Conservation (phyloP, 2,888 invertebrate genomes). For the Tenthredo livida region DNA sequence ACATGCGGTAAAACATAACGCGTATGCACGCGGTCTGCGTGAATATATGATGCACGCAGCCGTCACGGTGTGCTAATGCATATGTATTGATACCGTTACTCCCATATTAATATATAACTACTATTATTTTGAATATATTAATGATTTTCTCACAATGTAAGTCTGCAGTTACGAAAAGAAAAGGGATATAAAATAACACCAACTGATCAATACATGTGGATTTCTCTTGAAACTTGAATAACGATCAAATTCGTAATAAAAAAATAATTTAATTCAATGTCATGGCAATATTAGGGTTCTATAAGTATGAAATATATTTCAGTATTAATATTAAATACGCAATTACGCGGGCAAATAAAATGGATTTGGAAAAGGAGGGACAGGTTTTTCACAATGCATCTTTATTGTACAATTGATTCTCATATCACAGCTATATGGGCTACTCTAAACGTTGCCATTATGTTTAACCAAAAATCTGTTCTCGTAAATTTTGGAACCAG, state of each 20-base stretch:
- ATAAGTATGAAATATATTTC: not conserved
- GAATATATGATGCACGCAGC: slow-evolving; percentile 20
- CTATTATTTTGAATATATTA: not conserved
- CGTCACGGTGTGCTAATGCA: slow-evolving; percentile 16
- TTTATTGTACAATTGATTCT: slow-evolving; percentile 35
- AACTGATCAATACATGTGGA: not conserved
- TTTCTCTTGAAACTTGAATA: not conserved
- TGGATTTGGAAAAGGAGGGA: slow-evolving; percentile 1
- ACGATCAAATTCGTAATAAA: not conserved
- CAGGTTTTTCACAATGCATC: slow-evolving; percentile 1
- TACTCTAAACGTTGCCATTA: slow-evolving; percentile 2
- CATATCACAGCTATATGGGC: not conserved
- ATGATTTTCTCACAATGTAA: not conserved
- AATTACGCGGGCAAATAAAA: slow-evolving; percentile 13
- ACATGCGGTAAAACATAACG: slow-evolving; percentile 15
- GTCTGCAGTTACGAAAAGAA: not conserved
- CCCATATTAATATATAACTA: not conserved
- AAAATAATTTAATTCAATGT: slow-evolving; percentile 16
- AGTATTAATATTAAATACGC: not conserved
- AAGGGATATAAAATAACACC: not conserved
- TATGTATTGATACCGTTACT: slow-evolving; percentile 41
- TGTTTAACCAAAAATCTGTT: not conserved
- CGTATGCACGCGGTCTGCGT: not conserved
- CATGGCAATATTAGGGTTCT: slow-evolving; percentile 20
- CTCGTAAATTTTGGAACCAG: not conserved